These are phyloP conservation scores for Telmatherina bonti DNA, from an alignment of 2,797 vertebrate genomes.

Conservation along the genomic window DNA sequence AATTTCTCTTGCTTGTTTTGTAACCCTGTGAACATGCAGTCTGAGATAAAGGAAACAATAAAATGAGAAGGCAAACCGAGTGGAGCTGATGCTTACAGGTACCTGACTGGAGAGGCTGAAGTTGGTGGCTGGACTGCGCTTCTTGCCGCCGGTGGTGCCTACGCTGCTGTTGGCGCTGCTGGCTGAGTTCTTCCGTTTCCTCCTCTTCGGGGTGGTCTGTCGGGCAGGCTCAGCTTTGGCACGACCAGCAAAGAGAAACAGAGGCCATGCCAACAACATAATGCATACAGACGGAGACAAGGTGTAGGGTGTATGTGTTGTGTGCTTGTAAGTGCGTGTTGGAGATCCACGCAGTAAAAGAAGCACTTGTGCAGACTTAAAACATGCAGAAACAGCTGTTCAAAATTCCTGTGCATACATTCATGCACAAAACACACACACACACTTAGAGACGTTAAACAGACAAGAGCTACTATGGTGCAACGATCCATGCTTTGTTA, in stretches of 20 bases:
- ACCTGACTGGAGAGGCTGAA: constrained; percentile 99
- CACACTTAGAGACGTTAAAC: constrained; percentile 8
- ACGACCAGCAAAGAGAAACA: constrained; percentile 78
- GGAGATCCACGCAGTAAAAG: background rate
- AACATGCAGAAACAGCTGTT: constrained; percentile 12
- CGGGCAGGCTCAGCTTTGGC: constrained; percentile 95
- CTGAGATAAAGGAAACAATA: constrained; percentile 19
- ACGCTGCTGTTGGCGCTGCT: constrained; percentile 97
- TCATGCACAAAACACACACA: constrained; percentile 31
- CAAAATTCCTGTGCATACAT: background rate
- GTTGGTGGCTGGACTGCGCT: constrained; percentile 93
- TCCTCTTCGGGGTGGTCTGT: constrained; percentile 96
- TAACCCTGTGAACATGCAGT: constrained; percentile 42
- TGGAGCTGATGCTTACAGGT: constrained; percentile 97
- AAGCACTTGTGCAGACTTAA: background rate
- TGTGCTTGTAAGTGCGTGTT: constrained; percentile 9
- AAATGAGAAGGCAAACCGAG: constrained; percentile 71
- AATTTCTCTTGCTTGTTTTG: constrained; percentile 24
- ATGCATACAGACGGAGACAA: constrained; percentile 73
- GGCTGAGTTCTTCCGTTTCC: constrained; percentile 99
- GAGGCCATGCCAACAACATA: constrained; percentile 78
- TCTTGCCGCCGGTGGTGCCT: constrained; percentile 92
- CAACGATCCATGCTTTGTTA: constrained; percentile 63
- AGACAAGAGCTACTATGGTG: constrained; percentile 34
- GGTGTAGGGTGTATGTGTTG: constrained; percentile 48